Evolutionary conservation across 1,140 invertebrate genomes (phyloP), one percentile per base, ranked within the genome.

Genomic region (Heliconius himera): DNA sequence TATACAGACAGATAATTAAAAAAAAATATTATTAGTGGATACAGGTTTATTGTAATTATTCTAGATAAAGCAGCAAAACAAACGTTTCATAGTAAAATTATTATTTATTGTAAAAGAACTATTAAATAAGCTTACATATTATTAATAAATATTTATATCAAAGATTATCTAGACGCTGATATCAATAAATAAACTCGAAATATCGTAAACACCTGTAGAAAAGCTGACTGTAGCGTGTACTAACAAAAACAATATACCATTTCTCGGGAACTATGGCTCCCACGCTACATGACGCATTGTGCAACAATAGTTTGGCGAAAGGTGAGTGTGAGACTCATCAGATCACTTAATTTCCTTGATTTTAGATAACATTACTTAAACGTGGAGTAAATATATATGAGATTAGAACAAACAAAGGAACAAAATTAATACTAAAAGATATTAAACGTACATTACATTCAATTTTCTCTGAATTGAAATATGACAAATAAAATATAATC

Each of bases 281-380:
- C 83, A 84, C 83, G 83, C 71, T 66, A 71, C 66, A 80, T 80
- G 73, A 60, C 73, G 73, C 51, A 73, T 82, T 82, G 77, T 79
- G 74, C 79, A 82, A 84, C 83, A 84, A 84, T 84, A 75, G 76
- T 78, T 84, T 81, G 77, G 77, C 78, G 83, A 84, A 84, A 84
- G 83, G 83, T 81, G 79, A 84, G 72, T 84, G 83, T 77, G 71
- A 72, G 76, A 74, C 33, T 41, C 54, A 56, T 22, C 54, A 56
- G 54, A 72, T 56, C 77, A 60, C 66, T 87, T 83, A 84, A 82
- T 82, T 72, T 49, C 76, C 66, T 75, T 75, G 54, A 36, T 46
- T 76, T 54, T 38, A 66, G 26, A 70, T 76, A 38, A 76, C 11
- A 76, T 70, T 46, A 66, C 36, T 76, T 60, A 38, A 36, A 72